Base-by-base conservation (phyloP, 2,113 vertebrate genomes). In the Dolichallabes microphthalmus region DNA sequence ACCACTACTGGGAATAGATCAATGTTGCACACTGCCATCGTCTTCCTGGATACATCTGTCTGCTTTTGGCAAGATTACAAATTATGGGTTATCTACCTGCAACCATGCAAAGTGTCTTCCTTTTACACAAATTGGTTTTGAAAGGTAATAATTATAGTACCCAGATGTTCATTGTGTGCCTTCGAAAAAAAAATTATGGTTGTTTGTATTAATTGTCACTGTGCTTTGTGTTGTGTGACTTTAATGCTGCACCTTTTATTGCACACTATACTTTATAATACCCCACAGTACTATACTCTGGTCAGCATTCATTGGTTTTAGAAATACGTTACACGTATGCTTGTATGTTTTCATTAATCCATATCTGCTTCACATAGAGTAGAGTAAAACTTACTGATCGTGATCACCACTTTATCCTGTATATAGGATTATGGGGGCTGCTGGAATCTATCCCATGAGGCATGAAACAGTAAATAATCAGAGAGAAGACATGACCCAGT, bases 31-130 rank as follows among this genome's bases (percentile, higher is more conserved):
- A 55, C 39, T 74, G 84, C 55, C 53, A 53, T 53, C 7, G 50
- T 91, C 85, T 69, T 69, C n/a, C 4, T 22, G 35, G 10, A 9
- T 45, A 66, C 55, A 64, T 63, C 15, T 74, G 57, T 76, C 68
- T 32, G 57, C 20, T 13, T 83, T 76, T 77, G 57, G n/a, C 2
- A 13, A n/a, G 57, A 55, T 73, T 55, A 63, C 11, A 61, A 57
- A 61, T 58, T 53, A 8, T 27, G n/a, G 17, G 17, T 2, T 14
- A 82, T 55, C 6, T 30, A 2, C 20, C 11, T 77, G 27, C 75
- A 57, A 3, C n/a, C 19, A 4, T 19, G 17, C 15, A 27, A 52
- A 76, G n/a, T 75, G 10, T 4, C 63, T 79, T 32, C 32, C 11
- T 20, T 64, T 12, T 52, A 25, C 11, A 53, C 27, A 25, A 8